A percentile compares a stretch with the other conserved stretches of the same genome.
phyloP scores from a whole-genome alignment of 2,888 invertebrate genomes.

The Stenurella melanura region DNA sequence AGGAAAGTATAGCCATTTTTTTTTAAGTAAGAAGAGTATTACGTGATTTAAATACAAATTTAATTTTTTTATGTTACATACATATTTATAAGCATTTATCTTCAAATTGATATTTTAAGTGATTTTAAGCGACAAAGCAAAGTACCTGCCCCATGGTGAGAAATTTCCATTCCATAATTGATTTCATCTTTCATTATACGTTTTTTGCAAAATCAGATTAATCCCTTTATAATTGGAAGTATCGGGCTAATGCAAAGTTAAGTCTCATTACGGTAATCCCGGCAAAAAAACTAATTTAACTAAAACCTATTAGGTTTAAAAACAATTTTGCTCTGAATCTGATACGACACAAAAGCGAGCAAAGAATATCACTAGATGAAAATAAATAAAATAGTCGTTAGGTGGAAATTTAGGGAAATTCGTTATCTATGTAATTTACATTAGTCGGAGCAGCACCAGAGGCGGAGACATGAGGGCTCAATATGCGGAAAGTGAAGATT shows the following conservation, averaged over 20 bases:
- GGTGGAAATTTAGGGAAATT: conserved; percentile 53
- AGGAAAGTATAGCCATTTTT: background rate
- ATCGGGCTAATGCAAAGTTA: conserved; percentile 40
- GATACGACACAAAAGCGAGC: conserved; percentile 29
- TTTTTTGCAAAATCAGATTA: conserved; percentile 24
- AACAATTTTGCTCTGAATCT: conserved; percentile 48
- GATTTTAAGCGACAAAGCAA: conserved; percentile 25
- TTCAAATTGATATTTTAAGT: conserved; percentile 22
- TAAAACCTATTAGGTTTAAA: conserved; percentile 54
- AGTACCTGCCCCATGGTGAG: background rate
- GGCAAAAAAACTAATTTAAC: conserved; percentile 49
- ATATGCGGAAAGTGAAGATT: too few relatives aligned
- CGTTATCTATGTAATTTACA: conserved; percentile 57
- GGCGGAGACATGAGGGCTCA: background rate
- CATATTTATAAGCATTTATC: conserved; percentile 17
- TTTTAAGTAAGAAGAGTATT: background rate
- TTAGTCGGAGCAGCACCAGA: conserved; percentile 42
- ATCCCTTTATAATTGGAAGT: conserved; percentile 39
- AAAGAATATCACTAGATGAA: conserved; percentile 40
- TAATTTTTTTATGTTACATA: conserved; percentile 16
- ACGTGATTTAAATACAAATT: conserved; percentile 11
- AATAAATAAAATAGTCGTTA: conserved; percentile 54
- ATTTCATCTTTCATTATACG: conserved; percentile 31
- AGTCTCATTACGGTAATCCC: conserved; percentile 30
- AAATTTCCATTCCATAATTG: conserved; percentile 35